A percentile compares a stretch with the other conserved stretches of the same genome.
Conservation (phyloP, 2,113 vertebrate genomes). For the Neodontobutis hainanensis region DNA sequence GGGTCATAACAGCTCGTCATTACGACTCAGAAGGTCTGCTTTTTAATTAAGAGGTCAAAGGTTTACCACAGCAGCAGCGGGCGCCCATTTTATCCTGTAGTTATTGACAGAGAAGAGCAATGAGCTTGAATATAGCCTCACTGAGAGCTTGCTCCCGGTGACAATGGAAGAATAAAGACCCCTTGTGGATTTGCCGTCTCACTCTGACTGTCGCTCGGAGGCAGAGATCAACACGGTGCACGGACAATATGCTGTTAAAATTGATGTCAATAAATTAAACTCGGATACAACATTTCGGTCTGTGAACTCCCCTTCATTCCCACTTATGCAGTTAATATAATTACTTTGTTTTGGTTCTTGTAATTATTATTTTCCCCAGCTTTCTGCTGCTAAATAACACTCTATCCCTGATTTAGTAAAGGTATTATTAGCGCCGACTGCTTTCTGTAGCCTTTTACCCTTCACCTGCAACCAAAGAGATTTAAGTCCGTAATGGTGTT, state of each 20-base stretch:
- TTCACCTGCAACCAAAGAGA: background rate
- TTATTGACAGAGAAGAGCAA: slow-evolving; percentile 2
- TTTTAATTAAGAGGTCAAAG: background rate
- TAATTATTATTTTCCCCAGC: background rate
- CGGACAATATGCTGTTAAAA: too few species aligned
- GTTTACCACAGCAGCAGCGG: background rate
- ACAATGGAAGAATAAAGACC: too few species aligned
- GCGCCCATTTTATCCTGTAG: slow-evolving; percentile 11
- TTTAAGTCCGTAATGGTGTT: background rate
- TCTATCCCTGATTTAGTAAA: background rate
- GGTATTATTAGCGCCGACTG: background rate
- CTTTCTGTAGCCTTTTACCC: background rate
- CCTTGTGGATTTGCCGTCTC: too few species aligned
- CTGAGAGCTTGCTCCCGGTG: too few species aligned
- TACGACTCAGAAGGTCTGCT: background rate
- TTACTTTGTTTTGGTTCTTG: background rate
- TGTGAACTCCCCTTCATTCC: background rate
- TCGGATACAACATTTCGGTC: background rate
- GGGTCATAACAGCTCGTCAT: background rate
- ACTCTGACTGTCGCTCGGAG: too few species aligned
- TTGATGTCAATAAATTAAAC: too few species aligned
- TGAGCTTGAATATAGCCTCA: background rate
- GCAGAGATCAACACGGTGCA: too few species aligned
- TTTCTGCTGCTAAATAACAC: background rate
- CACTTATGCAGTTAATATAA: background rate